A percentile compares a stretch with the other conserved stretches of the same genome.
Conservation (phyloP, 2,797 vertebrate genomes). For the Ispidina picta region DNA sequence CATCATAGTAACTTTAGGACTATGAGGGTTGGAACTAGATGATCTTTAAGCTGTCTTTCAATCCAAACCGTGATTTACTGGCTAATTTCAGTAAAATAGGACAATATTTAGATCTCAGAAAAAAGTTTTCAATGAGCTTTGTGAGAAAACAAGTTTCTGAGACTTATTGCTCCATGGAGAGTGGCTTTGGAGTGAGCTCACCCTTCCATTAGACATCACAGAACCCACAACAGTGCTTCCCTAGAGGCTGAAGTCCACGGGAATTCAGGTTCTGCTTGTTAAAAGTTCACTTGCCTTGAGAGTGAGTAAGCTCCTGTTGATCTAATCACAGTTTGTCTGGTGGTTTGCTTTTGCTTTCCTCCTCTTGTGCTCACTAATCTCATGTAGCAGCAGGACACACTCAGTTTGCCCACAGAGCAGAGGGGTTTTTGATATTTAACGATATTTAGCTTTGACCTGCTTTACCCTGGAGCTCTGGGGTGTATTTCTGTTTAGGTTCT, state of each 20-base stretch:
- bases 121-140: neutral
- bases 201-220: neutral
- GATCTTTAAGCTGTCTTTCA: neutral
- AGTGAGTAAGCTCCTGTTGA: conserved; percentile 7
- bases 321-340: neutral
- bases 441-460: neutral
- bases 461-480: neutral
- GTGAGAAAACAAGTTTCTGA: neutral
- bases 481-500: neutral
- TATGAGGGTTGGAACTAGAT: neutral
- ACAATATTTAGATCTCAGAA: neutral
- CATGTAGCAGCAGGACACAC: neutral
- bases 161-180: neutral
- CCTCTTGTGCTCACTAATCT: accelerated
- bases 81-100: neutral
- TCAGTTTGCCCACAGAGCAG: neutral
- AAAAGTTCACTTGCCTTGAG: neutral
- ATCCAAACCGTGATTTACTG: neutral
- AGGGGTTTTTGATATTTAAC: neutral
- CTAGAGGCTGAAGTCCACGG: neutral
- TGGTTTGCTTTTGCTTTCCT: neutral
- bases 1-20: neutral
- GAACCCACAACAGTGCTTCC: accelerated
- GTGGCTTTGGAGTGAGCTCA: neutral
- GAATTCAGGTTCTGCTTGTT: conserved; percentile 59